Percentiles rank a stretch among this genome's conserved stretches.
phyloP scores from a whole-genome alignment of 2,888 invertebrate genomes.

The Tinea pellionella region DNA sequence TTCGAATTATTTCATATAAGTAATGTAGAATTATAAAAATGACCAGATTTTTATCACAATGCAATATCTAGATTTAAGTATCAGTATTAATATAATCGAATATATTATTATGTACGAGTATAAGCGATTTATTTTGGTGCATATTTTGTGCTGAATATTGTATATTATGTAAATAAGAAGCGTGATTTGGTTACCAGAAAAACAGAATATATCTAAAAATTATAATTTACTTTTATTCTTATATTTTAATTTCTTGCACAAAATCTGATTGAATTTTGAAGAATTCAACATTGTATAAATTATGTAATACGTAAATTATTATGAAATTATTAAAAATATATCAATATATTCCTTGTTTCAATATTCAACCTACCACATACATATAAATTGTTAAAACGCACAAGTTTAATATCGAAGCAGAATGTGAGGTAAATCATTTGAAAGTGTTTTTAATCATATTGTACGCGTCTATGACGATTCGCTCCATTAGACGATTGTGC shows the following conservation, averaged over 20 bases:
- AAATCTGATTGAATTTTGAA: not conserved
- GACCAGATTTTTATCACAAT: slow-evolving; percentile 66
- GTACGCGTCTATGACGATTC: too few species aligned
- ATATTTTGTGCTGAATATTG: slow-evolving; percentile 22
- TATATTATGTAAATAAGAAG: slow-evolving; percentile 47
- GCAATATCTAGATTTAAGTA: slow-evolving; percentile 64
- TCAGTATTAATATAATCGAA: slow-evolving; percentile 65
- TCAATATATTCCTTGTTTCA: not conserved
- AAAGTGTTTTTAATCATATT: too few species aligned
- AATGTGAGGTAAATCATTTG: too few species aligned
- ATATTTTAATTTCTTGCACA: not conserved
- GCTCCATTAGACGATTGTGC: too few species aligned
- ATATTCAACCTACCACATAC: too few species aligned
- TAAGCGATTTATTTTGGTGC: slow-evolving; percentile 36
- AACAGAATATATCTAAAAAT: not conserved
- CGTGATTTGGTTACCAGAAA: slow-evolving; percentile 21
- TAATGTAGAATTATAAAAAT: slow-evolving; percentile 41
- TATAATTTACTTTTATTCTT: not conserved
- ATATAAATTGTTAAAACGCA: too few species aligned
- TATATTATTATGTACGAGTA: slow-evolving; percentile 39
- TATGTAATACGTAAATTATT: slow-evolving; percentile 9
- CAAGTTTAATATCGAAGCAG: too few species aligned
- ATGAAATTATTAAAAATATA: slow-evolving; percentile 9
- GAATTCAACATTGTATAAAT: not conserved
- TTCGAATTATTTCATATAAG: not conserved